phyloP scores from a whole-genome alignment of 1,140 invertebrate genomes.

The Drosophila parvula region DNA sequence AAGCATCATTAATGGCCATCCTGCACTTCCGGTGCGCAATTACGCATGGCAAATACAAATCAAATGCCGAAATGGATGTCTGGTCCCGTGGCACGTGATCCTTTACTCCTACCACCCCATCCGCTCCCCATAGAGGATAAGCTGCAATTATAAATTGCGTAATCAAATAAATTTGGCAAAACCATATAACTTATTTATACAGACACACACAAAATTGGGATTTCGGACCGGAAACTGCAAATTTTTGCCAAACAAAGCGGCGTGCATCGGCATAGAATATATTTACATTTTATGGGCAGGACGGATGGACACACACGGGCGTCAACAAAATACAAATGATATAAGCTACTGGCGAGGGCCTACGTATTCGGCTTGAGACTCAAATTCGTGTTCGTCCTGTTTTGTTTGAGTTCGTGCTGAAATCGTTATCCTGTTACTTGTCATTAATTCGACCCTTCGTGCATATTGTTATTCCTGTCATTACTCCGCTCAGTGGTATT shows the following conservation, averaged over 20 bases:
- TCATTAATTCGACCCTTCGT: slow-evolving; percentile 64
- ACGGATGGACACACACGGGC: slow-evolving; percentile 9
- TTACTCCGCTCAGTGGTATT: slow-evolving; percentile 23
- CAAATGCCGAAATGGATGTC: slow-evolving; percentile 60
- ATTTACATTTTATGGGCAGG: slow-evolving; percentile 54
- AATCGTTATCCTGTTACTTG: slow-evolving; percentile 79
- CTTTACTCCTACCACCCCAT: not conserved
- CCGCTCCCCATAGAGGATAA: slow-evolving; percentile 41
- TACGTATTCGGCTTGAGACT: slow-evolving; percentile 11
- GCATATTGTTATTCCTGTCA: slow-evolving; percentile 46
- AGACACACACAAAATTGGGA: slow-evolving; percentile 18
- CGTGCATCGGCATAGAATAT: slow-evolving; percentile 23
- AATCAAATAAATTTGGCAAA: slow-evolving; percentile 72
- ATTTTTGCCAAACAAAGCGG: slow-evolving; percentile 32
- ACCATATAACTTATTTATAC: slow-evolving; percentile 67
- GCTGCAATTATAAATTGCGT: slow-evolving; percentile 72
- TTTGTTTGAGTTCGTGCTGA: slow-evolving; percentile 67
- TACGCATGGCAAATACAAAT: slow-evolving; percentile 77
- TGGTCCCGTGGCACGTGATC: slow-evolving; percentile 54
- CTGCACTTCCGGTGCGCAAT: slow-evolving; percentile 74
- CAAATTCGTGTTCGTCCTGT: slow-evolving; percentile 5
- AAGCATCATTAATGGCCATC: slow-evolving; percentile 66
- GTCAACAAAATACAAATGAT: slow-evolving; percentile 66
- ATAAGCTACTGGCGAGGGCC: slow-evolving; percentile 50
- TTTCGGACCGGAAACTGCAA: slow-evolving; percentile 11